These are phyloP conservation scores for Morpho achilles DNA, from an alignment of 2,888 invertebrate genomes.

Conservation along the genomic window DNA sequence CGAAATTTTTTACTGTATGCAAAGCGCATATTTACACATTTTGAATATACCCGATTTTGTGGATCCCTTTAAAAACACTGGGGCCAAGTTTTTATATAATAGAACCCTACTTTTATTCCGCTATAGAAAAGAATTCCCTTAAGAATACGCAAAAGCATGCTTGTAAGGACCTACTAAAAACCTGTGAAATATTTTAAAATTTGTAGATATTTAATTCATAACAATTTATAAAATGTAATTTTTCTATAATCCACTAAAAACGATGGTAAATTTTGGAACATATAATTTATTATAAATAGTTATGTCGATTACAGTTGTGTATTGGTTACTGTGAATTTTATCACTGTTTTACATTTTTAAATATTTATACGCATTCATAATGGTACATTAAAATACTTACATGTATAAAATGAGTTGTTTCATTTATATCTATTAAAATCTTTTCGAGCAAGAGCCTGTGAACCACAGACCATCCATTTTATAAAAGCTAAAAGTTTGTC, in stretches of 20 bases:
- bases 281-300: constrained; percentile 53
- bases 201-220: constrained; percentile 13
- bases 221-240: constrained; percentile 16
- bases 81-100: constrained; percentile 72
- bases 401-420: constrained; percentile 60
- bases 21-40: constrained; percentile 54
- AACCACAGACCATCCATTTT: too few relatives aligned
- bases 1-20: constrained; percentile 48
- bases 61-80: constrained; percentile 66
- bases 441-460: too few relatives aligned
- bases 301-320: constrained; percentile 67
- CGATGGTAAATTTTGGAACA: constrained; percentile 16
- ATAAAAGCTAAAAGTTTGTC: too few relatives aligned
- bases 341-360: constrained; percentile 80
- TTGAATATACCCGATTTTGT: constrained; percentile 61
- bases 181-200: constrained; percentile 12
- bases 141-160: constrained; percentile 42
- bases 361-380: constrained; percentile 79
- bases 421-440: constrained; percentile 35
- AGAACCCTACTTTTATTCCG: constrained; percentile 22
- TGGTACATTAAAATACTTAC: constrained; percentile 78
- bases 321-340: constrained; percentile 79
- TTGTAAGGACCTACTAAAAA: constrained; percentile 14
- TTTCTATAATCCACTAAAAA: constrained; percentile 20
- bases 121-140: constrained; percentile 14